Base-by-base conservation (phyloP, 2,113 vertebrate species). In the Megaceryle maxima region DNA sequence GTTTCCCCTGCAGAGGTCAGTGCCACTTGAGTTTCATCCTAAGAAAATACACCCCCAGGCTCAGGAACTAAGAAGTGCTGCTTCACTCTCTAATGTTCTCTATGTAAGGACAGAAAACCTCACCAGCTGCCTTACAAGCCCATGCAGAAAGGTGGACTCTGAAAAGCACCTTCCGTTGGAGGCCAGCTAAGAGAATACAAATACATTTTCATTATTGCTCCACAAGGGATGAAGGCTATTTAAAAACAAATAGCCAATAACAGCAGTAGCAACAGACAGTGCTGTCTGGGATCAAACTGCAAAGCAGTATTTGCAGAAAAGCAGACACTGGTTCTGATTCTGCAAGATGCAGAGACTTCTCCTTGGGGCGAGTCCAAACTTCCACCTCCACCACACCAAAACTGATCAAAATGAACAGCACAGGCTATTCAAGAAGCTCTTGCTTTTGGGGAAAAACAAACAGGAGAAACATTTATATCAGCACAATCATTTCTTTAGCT, bases 371-470 rank as follows among this genome's bases (percentile, higher is more conserved):
- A 35, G 28, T n/a, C 33, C 66, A 78, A 72, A 51, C 53, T 68
- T 72, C 59, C 37, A 53, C 29, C 48, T 81, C 16, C 3, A 10
- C 28, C 6, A 4, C 50, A 69, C 41, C 50, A 69, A 69, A 79
- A 50, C n/a, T 62, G 46, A 89, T 73, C 5, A 6, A 66, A 94
- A 89, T 11, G 59, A 41, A 69, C 66, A 72, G 31, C 31, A 43
- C 19, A 29, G 33, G 35, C 41, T 76, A 26, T 31, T 82, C 46
- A 59, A 83, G 63, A 74, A 96, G 68, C 18, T 88, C 59, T 75
- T 87, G 16, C 44, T 79, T 92, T 70, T 44, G n/a, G 41, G 60
- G 55, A 51, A 89, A 90, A 50, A 72, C 95, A 97, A 96, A 96
- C 57, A 88, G 48, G 25, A 53, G 35, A 83, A 84, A 83, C 4